These are phyloP conservation scores for Malaclemys terrapin DNA, from an alignment of 2,113 vertebrate species.

Conservation along the genomic window DNA sequence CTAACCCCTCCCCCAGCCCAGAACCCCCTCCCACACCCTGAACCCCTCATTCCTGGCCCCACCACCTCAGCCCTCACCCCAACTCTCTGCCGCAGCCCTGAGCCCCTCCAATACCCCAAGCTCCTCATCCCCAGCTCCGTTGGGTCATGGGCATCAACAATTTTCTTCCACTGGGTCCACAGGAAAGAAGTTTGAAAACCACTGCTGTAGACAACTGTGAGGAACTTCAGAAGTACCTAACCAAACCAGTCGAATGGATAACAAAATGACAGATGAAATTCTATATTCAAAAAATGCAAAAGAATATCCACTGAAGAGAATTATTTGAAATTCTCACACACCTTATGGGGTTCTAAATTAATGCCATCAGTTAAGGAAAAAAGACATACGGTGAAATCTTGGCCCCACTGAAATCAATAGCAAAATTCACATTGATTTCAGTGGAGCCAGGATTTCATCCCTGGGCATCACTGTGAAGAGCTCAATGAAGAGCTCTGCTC, in stretches of 20 bases:
- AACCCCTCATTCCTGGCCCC: too few relatives aligned
- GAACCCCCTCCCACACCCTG: too few relatives aligned
- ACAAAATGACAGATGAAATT: accelerated
- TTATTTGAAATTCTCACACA: neutral
- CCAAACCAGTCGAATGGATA: accelerated
- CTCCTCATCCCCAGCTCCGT: too few relatives aligned
- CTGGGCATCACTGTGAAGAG: too few relatives aligned
- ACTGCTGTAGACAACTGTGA: neutral
- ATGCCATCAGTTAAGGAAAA: neutral
- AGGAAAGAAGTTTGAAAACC: too few relatives aligned
- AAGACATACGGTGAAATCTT: neutral
- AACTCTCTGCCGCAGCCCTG: too few relatives aligned
- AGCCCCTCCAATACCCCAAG: too few relatives aligned
- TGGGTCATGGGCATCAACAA: too few relatives aligned
- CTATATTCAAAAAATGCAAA: accelerated
- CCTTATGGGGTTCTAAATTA: accelerated
- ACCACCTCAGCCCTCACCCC: too few relatives aligned
- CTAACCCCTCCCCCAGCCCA: too few relatives aligned
- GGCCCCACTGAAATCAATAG: neutral
- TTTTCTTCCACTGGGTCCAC: too few relatives aligned
- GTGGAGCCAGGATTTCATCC: neutral
- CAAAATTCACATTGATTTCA: neutral
- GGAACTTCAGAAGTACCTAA: neutral
- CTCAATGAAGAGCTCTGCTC: neutral
- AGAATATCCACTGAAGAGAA: accelerated